Percentiles rank a stretch among this genome's conserved stretches.
Conservation (phyloP, 1,140 invertebrate genomes). For the Drosophila parvula region DNA sequence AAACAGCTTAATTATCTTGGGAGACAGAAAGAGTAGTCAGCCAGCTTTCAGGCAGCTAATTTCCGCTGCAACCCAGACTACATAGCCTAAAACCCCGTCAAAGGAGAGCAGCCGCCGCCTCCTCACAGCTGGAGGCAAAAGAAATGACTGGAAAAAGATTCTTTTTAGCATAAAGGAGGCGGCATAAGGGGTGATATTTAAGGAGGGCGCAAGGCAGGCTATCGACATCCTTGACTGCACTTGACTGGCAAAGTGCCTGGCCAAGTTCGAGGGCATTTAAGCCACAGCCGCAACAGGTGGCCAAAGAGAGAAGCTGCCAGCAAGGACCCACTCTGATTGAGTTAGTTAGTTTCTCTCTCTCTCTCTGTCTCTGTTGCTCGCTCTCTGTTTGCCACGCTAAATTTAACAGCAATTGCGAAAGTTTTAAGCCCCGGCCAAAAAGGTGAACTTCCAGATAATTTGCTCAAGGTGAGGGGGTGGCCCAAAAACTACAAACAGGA, state of each 20-base stretch:
- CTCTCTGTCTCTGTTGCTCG: constrained; percentile 1
- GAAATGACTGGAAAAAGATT: constrained; percentile 34
- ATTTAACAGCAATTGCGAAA: constrained; percentile 82
- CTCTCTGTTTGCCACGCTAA: constrained; percentile 59
- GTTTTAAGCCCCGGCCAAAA: constrained; percentile 41
- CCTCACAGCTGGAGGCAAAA: constrained; percentile 20
- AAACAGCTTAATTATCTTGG: constrained; percentile 64
- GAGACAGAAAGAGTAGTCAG: constrained; percentile 5
- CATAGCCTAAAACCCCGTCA: constrained; percentile 25
- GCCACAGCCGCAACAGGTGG: constrained; percentile 69
- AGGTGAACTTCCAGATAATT: constrained; percentile 67
- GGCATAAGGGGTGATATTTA: neutral
- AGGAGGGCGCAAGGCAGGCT: neutral
- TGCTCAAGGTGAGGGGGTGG: constrained; percentile 43
- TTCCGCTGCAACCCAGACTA: constrained; percentile 37
- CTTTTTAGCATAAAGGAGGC: constrained; percentile 29
- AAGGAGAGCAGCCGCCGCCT: neutral
- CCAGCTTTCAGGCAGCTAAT: constrained; percentile 45
- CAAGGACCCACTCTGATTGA: constrained; percentile 67
- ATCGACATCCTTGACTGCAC: constrained; percentile 68
- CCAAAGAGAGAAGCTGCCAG: constrained; percentile 6
- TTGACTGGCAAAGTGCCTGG: constrained; percentile 68
- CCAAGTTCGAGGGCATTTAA: constrained; percentile 45
- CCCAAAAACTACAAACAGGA: constrained; percentile 11
- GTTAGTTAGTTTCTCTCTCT: constrained; percentile 60